These are phyloP conservation scores for Mola mola DNA, from an alignment of 2,113 vertebrate genomes.

Conservation along the genomic window DNA sequence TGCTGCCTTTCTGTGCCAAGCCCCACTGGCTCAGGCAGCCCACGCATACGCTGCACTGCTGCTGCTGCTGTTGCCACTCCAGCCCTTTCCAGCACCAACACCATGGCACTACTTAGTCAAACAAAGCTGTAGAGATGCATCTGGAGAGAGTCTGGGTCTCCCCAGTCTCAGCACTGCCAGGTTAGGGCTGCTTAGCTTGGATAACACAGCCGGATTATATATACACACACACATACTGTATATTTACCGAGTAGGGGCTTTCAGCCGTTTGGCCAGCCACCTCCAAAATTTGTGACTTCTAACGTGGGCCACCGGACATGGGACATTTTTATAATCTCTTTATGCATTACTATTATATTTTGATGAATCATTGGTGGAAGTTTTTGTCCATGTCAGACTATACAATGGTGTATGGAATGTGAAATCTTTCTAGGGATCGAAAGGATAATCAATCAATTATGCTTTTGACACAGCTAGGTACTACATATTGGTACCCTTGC, in stretches of 20 bases:
- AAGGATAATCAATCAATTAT: no score
- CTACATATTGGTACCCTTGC: no score
- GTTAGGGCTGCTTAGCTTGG: conserved; percentile 50
- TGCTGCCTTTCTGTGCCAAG: conserved; percentile 75
- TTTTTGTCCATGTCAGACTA: no score
- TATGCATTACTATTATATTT: no score
- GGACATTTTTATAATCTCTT: conserved; percentile 35
- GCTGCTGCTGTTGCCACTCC: conserved; percentile 70
- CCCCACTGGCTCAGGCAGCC: conserved; percentile 74
- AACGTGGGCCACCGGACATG: conserved; percentile 19
- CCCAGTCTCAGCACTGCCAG: conserved; percentile 61
- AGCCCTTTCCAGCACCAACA: conserved; percentile 73
- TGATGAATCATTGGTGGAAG: no score
- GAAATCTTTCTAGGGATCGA: no score
- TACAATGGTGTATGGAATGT: no score
- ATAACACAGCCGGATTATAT: conserved; percentile 54
- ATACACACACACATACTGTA: conserved; percentile 27
- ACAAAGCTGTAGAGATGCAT: conserved; percentile 75
- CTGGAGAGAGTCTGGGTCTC: conserved; percentile 68
- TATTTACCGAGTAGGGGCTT: conserved; percentile 31
- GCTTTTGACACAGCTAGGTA: no score
- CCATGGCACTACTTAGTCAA: conserved; percentile 76
- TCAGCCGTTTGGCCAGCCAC: conserved; percentile 38
- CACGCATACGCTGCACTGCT: conserved; percentile 71
- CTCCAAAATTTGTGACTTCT: conserved; percentile 17